phyloP scores from a whole-genome alignment of 1,140 invertebrate genomes.

The Brachionus rubens region DNA sequence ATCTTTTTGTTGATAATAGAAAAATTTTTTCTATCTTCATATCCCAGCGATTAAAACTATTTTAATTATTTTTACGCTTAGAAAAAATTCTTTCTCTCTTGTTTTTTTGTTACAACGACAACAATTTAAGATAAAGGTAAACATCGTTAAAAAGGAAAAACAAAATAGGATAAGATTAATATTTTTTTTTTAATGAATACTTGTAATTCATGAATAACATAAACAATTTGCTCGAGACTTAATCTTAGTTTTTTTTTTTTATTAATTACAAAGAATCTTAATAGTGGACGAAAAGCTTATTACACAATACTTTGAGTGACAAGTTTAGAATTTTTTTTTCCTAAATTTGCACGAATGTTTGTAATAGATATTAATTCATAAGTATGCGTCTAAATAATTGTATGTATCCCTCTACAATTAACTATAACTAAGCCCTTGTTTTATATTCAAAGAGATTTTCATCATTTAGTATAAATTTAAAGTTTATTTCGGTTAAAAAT shows the following conservation, averaged over 20 bases:
- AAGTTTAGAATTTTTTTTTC: conserved; percentile 8
- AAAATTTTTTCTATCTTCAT: neutral
- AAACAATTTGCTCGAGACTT: neutral
- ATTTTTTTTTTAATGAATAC: conserved; percentile 10
- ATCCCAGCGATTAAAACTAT: conserved; percentile 33
- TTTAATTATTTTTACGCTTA: conserved; percentile 32
- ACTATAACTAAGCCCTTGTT: conserved; percentile 26
- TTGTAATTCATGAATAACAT: conserved; percentile 30
- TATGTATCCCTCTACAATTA: conserved; percentile 15
- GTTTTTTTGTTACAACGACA: neutral
- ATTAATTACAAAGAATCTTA: conserved; percentile 14
- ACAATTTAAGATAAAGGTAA: conserved; percentile 42
- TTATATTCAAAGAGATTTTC: no score
- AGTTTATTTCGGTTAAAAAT: conserved; percentile 10
- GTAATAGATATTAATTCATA: conserved; percentile 33
- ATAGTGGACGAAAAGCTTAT: conserved; percentile 31
- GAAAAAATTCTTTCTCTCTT: neutral
- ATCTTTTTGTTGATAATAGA: neutral
- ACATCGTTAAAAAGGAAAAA: conserved; percentile 31
- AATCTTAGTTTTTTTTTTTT: conserved; percentile 21
- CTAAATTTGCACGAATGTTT: conserved; percentile 14
- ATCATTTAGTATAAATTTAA: no score
- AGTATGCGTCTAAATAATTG: conserved; percentile 17
- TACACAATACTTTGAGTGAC: conserved; percentile 17
- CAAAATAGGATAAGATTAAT: conserved; percentile 40